Evolutionary conservation across 2,888 invertebrate species (phyloP).

Genomic region (Meloe dianella): DNA sequence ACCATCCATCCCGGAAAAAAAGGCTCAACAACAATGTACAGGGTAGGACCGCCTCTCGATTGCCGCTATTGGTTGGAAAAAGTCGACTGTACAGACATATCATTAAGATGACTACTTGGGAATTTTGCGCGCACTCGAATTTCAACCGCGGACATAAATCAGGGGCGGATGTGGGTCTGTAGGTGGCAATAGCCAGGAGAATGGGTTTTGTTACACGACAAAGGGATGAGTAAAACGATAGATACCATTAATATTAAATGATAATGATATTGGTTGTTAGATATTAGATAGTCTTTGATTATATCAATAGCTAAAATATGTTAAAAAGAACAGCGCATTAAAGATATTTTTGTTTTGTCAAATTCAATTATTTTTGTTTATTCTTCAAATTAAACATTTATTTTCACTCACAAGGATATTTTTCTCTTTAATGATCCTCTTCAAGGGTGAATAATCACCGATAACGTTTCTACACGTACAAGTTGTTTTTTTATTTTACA

Average conservation of each 20-base stretch:
- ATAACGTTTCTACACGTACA: constrained; percentile 12
- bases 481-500: background rate
- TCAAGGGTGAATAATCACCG: constrained; percentile 30
- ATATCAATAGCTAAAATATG: background rate
- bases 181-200: background rate
- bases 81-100: constrained; percentile 58
- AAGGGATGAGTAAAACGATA: background rate
- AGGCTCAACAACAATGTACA: background rate
- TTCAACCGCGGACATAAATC: constrained; percentile 46
- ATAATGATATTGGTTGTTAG: constrained; percentile 9
- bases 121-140: constrained; percentile 57
- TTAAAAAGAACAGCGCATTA: background rate
- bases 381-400: background rate
- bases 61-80: constrained; percentile 57
- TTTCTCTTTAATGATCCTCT: constrained; percentile 39
- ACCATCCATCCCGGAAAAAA: constrained; percentile 3
- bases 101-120: constrained; percentile 59
- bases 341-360: background rate
- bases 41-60: constrained; percentile 50
- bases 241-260: constrained; percentile 13
- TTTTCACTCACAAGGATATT: constrained; percentile 28
- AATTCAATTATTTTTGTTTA: background rate
- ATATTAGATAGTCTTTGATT: constrained; percentile 11
- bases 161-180: constrained; percentile 12
- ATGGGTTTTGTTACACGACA: background rate